A percentile compares a stretch with the other conserved stretches of the same genome.
Evolutionary conservation across 2,888 invertebrate genomes (phyloP).

Genomic region (Lycia hirtaria): DNA sequence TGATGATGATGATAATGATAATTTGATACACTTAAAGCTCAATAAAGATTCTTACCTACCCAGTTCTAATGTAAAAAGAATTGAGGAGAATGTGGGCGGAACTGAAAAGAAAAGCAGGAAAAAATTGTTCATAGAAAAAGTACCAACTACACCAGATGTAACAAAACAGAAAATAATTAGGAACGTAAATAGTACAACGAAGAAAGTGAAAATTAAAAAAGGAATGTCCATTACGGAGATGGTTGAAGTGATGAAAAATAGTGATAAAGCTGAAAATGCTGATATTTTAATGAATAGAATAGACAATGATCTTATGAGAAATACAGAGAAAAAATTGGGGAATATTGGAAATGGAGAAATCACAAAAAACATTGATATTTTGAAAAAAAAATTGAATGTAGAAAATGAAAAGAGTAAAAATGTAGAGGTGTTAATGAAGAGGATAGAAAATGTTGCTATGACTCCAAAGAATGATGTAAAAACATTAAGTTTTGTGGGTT

Average conservation of each 20-base stretch:
- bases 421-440: conserved; percentile 55
- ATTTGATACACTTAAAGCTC: conserved; percentile 58
- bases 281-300: conserved; percentile 56
- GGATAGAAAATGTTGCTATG: conserved; percentile 55
- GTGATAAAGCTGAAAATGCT: conserved; percentile 39
- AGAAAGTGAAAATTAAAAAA: conserved; percentile 62
- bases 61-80: conserved; percentile 54
- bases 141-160: conserved; percentile 67
- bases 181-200: conserved; percentile 62
- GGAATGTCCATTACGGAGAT: conserved; percentile 71
- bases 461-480: conserved; percentile 53
- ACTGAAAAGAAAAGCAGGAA: conserved; percentile 68
- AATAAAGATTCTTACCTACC: conserved; percentile 62
- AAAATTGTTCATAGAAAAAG: conserved; percentile 67
- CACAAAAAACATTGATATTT: neutral
- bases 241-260: conserved; percentile 58
- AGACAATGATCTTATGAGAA: conserved; percentile 40
- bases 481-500: conserved; percentile 81
- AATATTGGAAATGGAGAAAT: neutral
- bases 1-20: conserved; percentile 75
- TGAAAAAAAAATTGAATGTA: neutral
- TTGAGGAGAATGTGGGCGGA: conserved; percentile 45
- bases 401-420: conserved; percentile 39
- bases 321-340: neutral
- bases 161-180: conserved; percentile 54